Percentiles rank a stretch among this genome's conserved stretches.
Evolutionary conservation across 2,888 invertebrate species (phyloP).

Genomic region (Andrena trimmerana): DNA sequence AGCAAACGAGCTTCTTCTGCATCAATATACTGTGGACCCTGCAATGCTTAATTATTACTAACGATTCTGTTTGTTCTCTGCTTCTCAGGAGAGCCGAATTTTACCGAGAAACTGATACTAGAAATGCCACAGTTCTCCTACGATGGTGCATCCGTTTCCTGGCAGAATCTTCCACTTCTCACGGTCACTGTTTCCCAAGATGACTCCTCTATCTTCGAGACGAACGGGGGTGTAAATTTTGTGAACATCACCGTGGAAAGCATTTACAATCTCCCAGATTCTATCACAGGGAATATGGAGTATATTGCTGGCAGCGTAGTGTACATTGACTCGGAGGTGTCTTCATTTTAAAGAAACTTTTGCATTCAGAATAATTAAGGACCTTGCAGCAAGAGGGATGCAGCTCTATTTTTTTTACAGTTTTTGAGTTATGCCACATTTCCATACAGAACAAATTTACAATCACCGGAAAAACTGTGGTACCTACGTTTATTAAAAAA

Average conservation of each 20-base stretch:
- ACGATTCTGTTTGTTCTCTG: background rate
- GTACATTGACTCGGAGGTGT: slow-evolving; percentile 67
- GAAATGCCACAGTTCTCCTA: slow-evolving; percentile 65
- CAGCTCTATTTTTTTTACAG: no score
- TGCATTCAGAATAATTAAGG: background rate
- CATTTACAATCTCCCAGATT: slow-evolving; percentile 74
- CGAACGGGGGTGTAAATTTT: slow-evolving; percentile 65
- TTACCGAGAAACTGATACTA: slow-evolving; percentile 72
- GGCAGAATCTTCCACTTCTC: slow-evolving; percentile 75
- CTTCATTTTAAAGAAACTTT: background rate
- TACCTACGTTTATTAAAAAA: no score
- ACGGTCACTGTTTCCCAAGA: slow-evolving; percentile 60
- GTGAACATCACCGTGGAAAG: slow-evolving; percentile 77
- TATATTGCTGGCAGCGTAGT: slow-evolving; percentile 74
- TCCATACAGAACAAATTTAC: no score
- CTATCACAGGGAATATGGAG: slow-evolving; percentile 66
- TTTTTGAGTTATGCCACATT: no score
- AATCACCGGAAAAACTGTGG: no score
- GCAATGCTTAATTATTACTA: no score
- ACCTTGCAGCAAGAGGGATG: no score
- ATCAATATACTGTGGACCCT: no score
- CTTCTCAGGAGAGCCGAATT: slow-evolving; percentile 68
- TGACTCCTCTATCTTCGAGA: slow-evolving; percentile 45
- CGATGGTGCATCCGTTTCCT: slow-evolving; percentile 62
- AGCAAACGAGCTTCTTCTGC: no score